phyloP scores from a whole-genome alignment of 2,888 invertebrate genomes.

The Stegophylla sp. region DNA sequence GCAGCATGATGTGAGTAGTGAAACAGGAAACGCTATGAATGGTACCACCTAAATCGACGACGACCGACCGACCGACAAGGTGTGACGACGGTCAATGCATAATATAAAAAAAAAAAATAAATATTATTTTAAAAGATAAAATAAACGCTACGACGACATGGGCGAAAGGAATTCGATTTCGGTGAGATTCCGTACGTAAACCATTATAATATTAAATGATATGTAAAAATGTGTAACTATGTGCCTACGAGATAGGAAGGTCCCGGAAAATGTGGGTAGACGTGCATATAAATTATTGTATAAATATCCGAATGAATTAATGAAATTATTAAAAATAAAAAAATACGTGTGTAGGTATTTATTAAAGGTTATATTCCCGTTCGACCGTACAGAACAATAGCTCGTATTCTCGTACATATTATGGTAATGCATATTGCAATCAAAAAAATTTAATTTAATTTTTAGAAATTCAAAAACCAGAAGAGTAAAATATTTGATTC shows the following conservation, averaged over 20 bases:
- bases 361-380: constrained; percentile 16
- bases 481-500: background rate
- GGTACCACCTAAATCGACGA: constrained; percentile 17
- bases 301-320: constrained; percentile 29
- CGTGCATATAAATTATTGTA: constrained; percentile 1
- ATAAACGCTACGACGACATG: background rate
- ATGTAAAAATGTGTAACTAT: constrained; percentile 28
- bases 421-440: background rate
- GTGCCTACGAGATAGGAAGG: background rate
- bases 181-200: constrained; percentile 30
- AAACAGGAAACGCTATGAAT: constrained; percentile 48
- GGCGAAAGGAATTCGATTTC: constrained; percentile 28
- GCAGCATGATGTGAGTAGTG: background rate
- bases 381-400: constrained; percentile 21
- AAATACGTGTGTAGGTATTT: constrained; percentile 33
- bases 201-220: constrained; percentile 38
- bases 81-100: constrained; percentile 40
- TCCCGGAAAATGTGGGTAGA: constrained; percentile 52
- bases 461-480: background rate
- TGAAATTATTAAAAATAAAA: constrained; percentile 38
- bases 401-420: background rate
- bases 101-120: too few species aligned
- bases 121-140: constrained; percentile 3
- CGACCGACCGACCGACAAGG: constrained; percentile 31
- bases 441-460: background rate